phyloP scores from a whole-genome alignment of 2,888 invertebrate species.

The Choristoneura rosaceana region DNA sequence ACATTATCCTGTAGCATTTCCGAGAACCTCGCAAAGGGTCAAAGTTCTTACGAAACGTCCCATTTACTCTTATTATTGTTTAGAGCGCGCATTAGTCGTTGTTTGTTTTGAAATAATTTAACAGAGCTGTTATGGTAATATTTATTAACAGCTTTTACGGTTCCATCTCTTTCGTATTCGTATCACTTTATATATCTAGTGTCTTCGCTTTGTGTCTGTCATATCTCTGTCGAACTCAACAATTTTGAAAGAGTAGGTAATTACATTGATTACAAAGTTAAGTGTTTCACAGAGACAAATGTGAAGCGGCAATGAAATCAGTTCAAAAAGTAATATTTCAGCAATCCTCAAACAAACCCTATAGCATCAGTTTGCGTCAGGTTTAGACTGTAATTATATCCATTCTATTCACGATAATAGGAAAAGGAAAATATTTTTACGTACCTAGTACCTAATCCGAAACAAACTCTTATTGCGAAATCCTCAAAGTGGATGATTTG shows the following conservation, averaged over 20 bases:
- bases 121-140: background rate
- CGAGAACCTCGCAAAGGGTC: conserved; percentile 9
- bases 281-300: background rate
- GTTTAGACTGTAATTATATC: background rate
- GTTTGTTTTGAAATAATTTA: background rate
- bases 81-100: background rate
- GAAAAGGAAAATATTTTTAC: background rate
- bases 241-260: background rate
- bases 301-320: background rate
- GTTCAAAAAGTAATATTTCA: background rate
- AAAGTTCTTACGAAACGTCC: conserved; percentile 21
- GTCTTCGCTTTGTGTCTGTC: no score
- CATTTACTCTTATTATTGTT: background rate
- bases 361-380: background rate
- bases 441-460: background rate
- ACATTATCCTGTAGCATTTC: conserved; percentile 32
- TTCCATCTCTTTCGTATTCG: background rate
- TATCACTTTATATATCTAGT: background rate
- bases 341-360: background rate
- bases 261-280: background rate
- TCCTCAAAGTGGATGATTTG: no score
- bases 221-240: background rate
- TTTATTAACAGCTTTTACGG: background rate
- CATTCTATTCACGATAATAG: background rate
- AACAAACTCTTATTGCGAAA: background rate